phyloP scores from a whole-genome alignment of 2,888 invertebrate species.

The Cephus rjabovi region DNA sequence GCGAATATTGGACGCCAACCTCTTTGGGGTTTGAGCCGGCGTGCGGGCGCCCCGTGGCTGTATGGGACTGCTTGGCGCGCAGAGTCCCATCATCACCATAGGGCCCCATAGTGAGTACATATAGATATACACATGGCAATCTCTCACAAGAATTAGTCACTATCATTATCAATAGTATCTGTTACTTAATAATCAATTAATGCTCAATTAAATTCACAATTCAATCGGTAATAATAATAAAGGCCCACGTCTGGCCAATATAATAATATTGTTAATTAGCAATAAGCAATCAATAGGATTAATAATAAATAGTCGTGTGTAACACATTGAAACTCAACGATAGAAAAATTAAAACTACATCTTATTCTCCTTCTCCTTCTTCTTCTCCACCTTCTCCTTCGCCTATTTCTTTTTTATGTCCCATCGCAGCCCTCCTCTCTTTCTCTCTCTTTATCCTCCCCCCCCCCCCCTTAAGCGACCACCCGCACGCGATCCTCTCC shows the following conservation, averaged over 20 bases:
- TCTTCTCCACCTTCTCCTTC: slow-evolving; percentile 24
- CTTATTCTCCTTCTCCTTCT: slow-evolving; percentile 22
- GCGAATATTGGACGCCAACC: slow-evolving; percentile 42
- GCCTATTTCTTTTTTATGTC: slow-evolving; percentile 1
- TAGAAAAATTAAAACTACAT: slow-evolving; percentile 33
- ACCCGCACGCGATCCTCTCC: slow-evolving; percentile 11
- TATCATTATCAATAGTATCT: slow-evolving; percentile 64
- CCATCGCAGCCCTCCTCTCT: slow-evolving; percentile 22
- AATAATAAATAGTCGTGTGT: slow-evolving; percentile 53
- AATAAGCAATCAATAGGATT: slow-evolving; percentile 43
- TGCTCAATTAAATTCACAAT: slow-evolving; percentile 47
- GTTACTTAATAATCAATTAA: slow-evolving; percentile 61
- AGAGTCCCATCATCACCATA: slow-evolving; percentile 44
- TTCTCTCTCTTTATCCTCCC: slow-evolving; percentile 7
- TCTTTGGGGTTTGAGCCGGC: slow-evolving; percentile 55
- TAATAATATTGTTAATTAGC: slow-evolving; percentile 30
- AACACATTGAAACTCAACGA: slow-evolving; percentile 62
- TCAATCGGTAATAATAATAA: slow-evolving; percentile 31
- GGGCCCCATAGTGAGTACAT: slow-evolving; percentile 63
- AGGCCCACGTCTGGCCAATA: slow-evolving; percentile 15
- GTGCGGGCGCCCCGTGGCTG: slow-evolving; percentile 56
- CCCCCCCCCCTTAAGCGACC: not conserved
- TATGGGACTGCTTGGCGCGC: slow-evolving; percentile 32
- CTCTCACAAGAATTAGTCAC: slow-evolving; percentile 65
- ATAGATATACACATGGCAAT: slow-evolving; percentile 66